Conservation (phyloP, 2,888 invertebrate species). For the Galeopsomyia nigrocyanea region DNA sequence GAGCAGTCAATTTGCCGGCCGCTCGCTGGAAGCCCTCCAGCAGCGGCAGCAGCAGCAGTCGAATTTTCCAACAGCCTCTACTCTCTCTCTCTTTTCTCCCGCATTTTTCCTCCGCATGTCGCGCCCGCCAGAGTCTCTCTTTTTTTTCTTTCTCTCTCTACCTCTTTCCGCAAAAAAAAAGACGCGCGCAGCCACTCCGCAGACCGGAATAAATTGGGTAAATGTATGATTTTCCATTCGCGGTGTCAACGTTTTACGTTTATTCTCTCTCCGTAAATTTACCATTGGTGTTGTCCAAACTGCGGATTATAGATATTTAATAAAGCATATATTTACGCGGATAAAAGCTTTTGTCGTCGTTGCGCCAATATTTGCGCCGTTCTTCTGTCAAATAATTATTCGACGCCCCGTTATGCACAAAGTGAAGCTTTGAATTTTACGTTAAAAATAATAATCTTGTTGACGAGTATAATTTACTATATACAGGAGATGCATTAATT, state of each 20-base stretch:
- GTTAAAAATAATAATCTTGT: too few species aligned
- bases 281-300: background rate
- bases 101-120: slow-evolving; percentile 34
- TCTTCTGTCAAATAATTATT: too few species aligned
- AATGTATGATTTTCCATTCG: slow-evolving; percentile 29
- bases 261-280: background rate
- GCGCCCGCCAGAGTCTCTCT: slow-evolving; percentile 17
- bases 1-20: slow-evolving; percentile 47
- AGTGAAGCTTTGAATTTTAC: too few species aligned
- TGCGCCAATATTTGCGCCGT: too few species aligned
- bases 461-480: too few species aligned
- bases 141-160: background rate
- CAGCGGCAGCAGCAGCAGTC: slow-evolving; percentile 12
- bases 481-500: too few species aligned
- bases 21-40: slow-evolving; percentile 45
- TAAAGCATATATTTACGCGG: too few species aligned
- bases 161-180: slow-evolving; percentile 3
- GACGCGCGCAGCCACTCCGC: slow-evolving; percentile 10
- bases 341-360: too few species aligned
- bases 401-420: too few species aligned
- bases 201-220: slow-evolving; percentile 25
- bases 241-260: slow-evolving; percentile 1
- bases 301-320: background rate
- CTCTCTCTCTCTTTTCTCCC: background rate
- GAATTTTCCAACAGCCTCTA: slow-evolving; percentile 32